Evolutionary conservation across 2,888 invertebrate species (phyloP).

Genomic region (Microctonus aethiopoides): DNA sequence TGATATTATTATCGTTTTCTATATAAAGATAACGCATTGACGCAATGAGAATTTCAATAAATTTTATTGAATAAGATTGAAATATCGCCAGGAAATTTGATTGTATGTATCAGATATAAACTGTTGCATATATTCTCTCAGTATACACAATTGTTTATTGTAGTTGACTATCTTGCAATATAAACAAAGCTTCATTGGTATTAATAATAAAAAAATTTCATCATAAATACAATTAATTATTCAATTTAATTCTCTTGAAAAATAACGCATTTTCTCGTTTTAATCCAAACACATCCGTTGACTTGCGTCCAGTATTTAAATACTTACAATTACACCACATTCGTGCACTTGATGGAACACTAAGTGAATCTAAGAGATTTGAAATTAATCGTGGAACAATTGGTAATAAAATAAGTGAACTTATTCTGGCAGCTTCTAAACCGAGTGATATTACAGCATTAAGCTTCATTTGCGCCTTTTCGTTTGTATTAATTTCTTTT

Average conservation of each 20-base stretch:
- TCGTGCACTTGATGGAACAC: constrained; percentile 67
- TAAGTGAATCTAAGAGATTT: constrained; percentile 78
- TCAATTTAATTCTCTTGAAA: constrained; percentile 18
- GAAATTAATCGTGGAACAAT: constrained; percentile 81
- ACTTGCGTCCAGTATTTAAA: constrained; percentile 19
- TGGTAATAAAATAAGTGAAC: constrained; percentile 85
- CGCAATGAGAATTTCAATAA: neutral
- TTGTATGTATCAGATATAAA: constrained; percentile 4
- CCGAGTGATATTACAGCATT: constrained; percentile 83
- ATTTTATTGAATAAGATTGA: neutral
- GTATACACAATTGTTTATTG: neutral
- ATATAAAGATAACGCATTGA: neutral
- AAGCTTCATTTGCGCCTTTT: constrained; percentile 70
- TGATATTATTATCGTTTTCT: neutral
- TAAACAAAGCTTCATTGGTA: neutral
- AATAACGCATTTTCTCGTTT: constrained; percentile 8
- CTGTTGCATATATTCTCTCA: neutral
- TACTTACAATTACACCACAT: constrained; percentile 68
- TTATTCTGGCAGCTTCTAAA: constrained; percentile 85
- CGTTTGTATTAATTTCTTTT: constrained; percentile 68
- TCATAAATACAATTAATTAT: neutral
- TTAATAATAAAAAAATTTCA: neutral
- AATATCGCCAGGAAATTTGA: constrained; percentile 27
- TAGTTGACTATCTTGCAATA: neutral
- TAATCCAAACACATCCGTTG: neutral